Conservation (phyloP, 2,888 invertebrate genomes). For the Hydraecia micacea region DNA sequence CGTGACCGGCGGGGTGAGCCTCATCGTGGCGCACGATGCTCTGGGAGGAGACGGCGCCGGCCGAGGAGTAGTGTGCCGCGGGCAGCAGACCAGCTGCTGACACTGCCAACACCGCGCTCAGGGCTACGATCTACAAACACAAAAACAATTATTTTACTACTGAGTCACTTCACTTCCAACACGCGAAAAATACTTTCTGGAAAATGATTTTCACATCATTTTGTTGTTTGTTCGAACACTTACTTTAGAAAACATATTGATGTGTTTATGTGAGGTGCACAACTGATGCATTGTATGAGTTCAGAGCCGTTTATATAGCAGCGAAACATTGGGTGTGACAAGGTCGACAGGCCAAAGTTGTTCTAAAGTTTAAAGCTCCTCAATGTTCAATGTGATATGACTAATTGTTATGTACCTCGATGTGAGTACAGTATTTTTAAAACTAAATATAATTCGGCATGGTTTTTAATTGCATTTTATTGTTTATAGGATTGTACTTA, state of each 20-base stretch:
- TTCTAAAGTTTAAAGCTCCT: conserved; percentile 62
- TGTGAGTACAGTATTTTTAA: conserved; percentile 1
- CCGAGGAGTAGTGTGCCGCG: conserved; percentile 82
- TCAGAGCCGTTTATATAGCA: conserved; percentile 78
- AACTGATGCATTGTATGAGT: conserved; percentile 78
- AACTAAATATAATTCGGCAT: background rate
- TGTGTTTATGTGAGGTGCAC: conserved; percentile 69
- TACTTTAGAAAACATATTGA: conserved; percentile 85
- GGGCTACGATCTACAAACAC: conserved; percentile 76
- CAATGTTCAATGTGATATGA: conserved; percentile 41
- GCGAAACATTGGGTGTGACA: conserved; percentile 74
- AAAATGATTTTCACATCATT: background rate
- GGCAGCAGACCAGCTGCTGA: conserved; percentile 82
- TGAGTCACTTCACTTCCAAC: conserved; percentile 1
- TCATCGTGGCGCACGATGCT: conserved; percentile 81
- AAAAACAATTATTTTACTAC: conserved; percentile 24
- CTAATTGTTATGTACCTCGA: conserved; percentile 40
- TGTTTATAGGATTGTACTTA: background rate
- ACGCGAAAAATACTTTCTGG: background rate
- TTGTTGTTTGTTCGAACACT: conserved; percentile 65
- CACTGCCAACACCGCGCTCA: conserved; percentile 84
- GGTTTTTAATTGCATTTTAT: conserved; percentile 21
- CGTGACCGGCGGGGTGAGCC: conserved; percentile 66
- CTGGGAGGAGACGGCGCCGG: conserved; percentile 83
- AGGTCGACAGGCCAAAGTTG: conserved; percentile 80